Evolutionary conservation across 2,113 vertebrate genomes (phyloP), one percentile per base, ranked within the genome.

Genomic region (Laticauda laticaudata): DNA sequence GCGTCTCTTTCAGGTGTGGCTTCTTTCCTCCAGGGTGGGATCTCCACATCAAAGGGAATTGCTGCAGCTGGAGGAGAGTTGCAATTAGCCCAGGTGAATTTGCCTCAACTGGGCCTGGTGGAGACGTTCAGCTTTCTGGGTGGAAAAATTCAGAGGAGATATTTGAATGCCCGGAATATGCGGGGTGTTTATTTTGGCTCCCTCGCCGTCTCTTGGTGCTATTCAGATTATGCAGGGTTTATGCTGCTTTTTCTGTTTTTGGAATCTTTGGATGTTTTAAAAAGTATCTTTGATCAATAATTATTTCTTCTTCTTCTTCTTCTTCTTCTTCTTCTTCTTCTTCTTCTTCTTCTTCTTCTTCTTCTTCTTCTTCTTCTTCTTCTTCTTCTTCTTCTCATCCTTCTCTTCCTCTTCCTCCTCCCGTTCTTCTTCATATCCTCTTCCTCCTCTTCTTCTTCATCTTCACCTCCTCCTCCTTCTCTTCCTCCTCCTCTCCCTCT

Each of bases 1-100:
- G 1, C 10, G 2, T 29, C 34, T 39, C 0, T 64, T 34, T 29
- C 12, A 51, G 48, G 1, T 2, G 61, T 1, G 1, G 15, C 1
- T 7, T 14, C 26, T 2, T 69, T 14, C 29, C 29, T 15, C 34
- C 64, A 18, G 5, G 5, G n/a, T 5, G 18, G 64, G 64, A 18
- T 6, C n/a, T 75, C 12, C 2, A 75, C n/a, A 34, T 18, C 4
- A n/a, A 18, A 75, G 64, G 14, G 14, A 34, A 7, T 1, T 2
- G 21, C 55, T 9, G 20, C 2, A 8, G 26, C 11, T 8, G 53
- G 89, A 21, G 39, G 7, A 56, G 64, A 55, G 11, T 20, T 8
- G 20, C 39, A 91, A 8, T 23, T 29, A 8, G 29, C 29, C 7
- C 29, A 54, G 14, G n/a, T 9, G 59, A 0, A 69, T 11, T 23